Conservation (phyloP, 2,888 invertebrate genomes). For the Eudemis profundana region DNA sequence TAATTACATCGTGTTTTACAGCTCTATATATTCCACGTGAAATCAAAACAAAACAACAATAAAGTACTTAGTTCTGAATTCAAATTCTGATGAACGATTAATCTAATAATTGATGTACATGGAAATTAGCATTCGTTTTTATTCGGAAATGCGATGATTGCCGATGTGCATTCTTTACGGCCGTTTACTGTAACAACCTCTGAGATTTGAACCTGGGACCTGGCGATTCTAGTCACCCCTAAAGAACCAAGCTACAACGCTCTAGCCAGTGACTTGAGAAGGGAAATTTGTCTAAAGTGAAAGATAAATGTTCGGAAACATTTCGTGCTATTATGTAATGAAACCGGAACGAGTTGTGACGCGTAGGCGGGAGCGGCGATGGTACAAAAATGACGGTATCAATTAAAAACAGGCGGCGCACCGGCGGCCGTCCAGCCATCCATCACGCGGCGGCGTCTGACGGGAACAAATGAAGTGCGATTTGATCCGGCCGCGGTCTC, state of each 20-base stretch:
- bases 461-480: constrained; percentile 83
- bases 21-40: too few species aligned
- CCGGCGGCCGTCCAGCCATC: constrained; percentile 67
- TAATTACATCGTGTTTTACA: too few species aligned
- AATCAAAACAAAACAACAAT: too few species aligned
- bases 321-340: constrained; percentile 60
- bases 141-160: too few species aligned
- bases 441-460: constrained; percentile 73
- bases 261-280: background rate
- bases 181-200: too few species aligned
- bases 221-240: too few species aligned
- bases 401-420: constrained; percentile 74
- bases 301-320: constrained; percentile 57
- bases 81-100: too few species aligned
- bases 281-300: constrained; percentile 41
- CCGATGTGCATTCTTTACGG: too few species aligned
- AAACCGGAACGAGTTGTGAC: constrained; percentile 54
- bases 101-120: too few species aligned
- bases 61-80: too few species aligned
- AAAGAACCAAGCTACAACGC: background rate
- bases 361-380: constrained; percentile 47
- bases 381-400: constrained; percentile 78
- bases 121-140: too few species aligned
- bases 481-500: constrained; percentile 73
- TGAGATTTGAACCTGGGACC: too few species aligned